A percentile compares a stretch with the other conserved stretches of the same genome.
Evolutionary conservation across 2,888 invertebrate genomes (phyloP).

Genomic region (Dorcus parallelipipedus): DNA sequence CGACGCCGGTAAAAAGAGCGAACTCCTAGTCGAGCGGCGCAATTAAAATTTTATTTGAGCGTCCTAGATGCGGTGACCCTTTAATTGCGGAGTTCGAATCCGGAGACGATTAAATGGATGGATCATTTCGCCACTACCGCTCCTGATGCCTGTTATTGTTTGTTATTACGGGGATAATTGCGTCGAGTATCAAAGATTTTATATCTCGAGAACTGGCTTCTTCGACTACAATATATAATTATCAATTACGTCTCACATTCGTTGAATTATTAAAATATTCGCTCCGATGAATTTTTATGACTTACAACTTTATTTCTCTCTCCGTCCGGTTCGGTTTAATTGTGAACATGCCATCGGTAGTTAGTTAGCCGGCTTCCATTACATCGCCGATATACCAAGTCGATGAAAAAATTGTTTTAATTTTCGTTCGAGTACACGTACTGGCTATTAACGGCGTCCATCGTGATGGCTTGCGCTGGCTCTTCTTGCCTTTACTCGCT

Average conservation of each 20-base stretch:
- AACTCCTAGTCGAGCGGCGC: too few species aligned
- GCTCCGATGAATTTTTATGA: not conserved
- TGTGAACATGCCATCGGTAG: too few species aligned
- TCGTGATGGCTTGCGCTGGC: too few species aligned
- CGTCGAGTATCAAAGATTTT: constrained; percentile 22
- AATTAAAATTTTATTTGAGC: not conserved
- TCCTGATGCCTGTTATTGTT: constrained; percentile 26
- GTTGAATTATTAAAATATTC: constrained; percentile 8
- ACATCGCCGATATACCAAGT: too few species aligned
- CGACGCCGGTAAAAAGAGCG: too few species aligned
- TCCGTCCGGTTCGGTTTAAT: too few species aligned
- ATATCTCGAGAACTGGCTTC: constrained; percentile 23
- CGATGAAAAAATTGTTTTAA: too few species aligned
- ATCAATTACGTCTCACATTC: constrained; percentile 30
- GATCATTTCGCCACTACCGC: constrained; percentile 23
- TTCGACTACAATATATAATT: constrained; percentile 29
- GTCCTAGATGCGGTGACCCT: constrained; percentile 13
- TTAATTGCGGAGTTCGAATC: constrained; percentile 22
- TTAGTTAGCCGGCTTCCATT: too few species aligned
- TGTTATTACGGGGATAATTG: constrained; percentile 25
- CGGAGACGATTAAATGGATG: constrained; percentile 18
- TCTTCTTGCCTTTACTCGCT: too few species aligned
- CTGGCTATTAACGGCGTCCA: too few species aligned
- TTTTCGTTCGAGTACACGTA: too few species aligned
- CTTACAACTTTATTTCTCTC: not conserved